Evolutionary conservation across 2,888 invertebrate genomes (phyloP).

Genomic region (Lasioglossum figueresi): DNA sequence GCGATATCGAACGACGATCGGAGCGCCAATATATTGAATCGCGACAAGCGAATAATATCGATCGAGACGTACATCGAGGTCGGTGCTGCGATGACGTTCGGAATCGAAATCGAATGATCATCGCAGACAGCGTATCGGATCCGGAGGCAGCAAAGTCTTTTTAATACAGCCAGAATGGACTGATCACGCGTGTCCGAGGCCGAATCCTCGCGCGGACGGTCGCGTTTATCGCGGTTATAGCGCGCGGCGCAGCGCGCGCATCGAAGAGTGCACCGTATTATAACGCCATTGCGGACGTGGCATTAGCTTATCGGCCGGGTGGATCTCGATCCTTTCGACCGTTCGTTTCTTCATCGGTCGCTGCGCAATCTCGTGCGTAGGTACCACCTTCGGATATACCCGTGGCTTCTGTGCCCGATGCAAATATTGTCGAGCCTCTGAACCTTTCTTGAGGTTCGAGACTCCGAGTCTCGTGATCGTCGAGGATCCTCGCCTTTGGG

Average conservation of each 20-base stretch:
- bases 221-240: conserved; percentile 61
- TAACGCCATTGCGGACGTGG: conserved; percentile 73
- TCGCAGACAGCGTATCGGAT: conserved; percentile 60
- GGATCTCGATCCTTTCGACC: conserved; percentile 70
- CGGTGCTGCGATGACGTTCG: conserved; percentile 40
- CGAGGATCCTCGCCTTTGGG: conserved; percentile 41
- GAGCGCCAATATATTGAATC: background rate
- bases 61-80: conserved; percentile 14
- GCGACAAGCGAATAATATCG: conserved; percentile 13
- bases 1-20: background rate
- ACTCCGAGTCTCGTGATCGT: conserved; percentile 6
- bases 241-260: conserved; percentile 54
- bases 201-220: conserved; percentile 48
- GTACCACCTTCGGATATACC: conserved; percentile 61
- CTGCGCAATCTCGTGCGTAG: conserved; percentile 66
- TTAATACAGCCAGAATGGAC: conserved; percentile 55
- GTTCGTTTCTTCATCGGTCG: conserved; percentile 73
- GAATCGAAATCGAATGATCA: conserved; percentile 63
- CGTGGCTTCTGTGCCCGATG: conserved; percentile 61
- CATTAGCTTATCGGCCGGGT: conserved; percentile 76
- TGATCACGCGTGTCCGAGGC: conserved; percentile 58
- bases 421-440: conserved; percentile 48
- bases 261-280: conserved; percentile 69
- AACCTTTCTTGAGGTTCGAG: background rate
- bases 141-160: conserved; percentile 66